Base-by-base conservation (phyloP, 2,113 vertebrate genomes). In the Mesoclemmys tuberculata region DNA sequence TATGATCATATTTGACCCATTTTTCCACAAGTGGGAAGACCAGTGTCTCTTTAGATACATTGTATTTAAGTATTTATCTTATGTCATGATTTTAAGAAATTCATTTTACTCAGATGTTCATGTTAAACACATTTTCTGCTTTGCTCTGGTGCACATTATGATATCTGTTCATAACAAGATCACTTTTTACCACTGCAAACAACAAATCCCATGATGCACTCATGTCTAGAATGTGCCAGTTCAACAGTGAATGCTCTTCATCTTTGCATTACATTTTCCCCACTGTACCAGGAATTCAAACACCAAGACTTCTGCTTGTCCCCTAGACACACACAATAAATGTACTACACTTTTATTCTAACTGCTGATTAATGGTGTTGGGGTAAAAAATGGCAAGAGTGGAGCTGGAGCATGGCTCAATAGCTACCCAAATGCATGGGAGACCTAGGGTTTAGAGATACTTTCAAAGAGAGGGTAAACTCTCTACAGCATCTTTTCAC, bases 381-480 rank as follows among this genome's bases (percentile, higher is more conserved):
- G 10, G 91, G 44, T 86, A 91, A 48, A 86, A 93, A 92, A 93
- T 35, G 5, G 14, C 35, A 87, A 82, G 46, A 88, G 7, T 10
- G 88, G 38, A 71, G 6, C 55, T 75, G 82, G 51, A 55, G 0
- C 0, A 93, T 35, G 89, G 16, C 5, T 78, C 19, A 35, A 13
- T 92, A 21, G 61, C 64, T 51, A 21, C 1, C 71, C 10, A 2
- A 6, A 31, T 46, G 27, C 3, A 92, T 21, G 1, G 18, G 90
- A 89, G 26, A 1, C 77, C 31, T 64, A 35, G 35, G 41, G 68
- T 77, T 64, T 54, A 6, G 16, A 93, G 55, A 52, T 5, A 82
- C 79, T 61, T 61, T 88, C 31, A 88, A 61, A 52, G 68, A 84
- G 4, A 85, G 4, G 74, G 3, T 61, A 31, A 61, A 61, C 54